Evolutionary conservation across 2,113 vertebrate species (phyloP), one percentile per base, ranked within the genome.

Genomic region (Syngnathus scovelli): DNA sequence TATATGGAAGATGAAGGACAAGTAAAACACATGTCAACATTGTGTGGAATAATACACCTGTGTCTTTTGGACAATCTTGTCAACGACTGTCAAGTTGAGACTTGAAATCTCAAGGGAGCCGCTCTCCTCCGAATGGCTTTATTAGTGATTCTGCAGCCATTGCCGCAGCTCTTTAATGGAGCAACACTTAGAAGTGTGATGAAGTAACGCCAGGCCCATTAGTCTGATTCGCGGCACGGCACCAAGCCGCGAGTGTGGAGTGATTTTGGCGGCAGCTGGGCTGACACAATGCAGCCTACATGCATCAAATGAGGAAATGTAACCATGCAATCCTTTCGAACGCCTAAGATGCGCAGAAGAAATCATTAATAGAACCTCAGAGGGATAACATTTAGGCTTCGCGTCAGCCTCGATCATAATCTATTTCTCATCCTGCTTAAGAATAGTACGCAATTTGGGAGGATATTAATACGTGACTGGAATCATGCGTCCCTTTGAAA

Each of bases 251-350:
- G 72, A 83, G 90, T 92, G 91, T 76, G 62, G 91, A 92, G 87
- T 92, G 91, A 92, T 85, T 81, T 86, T 74, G 75, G 78, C 81
- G 76, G 89, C 91, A 92, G 91, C 91, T 92, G 91, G 70, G 70
- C 71, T 71, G 79, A 82, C 77, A 75, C 55, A 68, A 80, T 77
- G 55, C 81, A 85, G 75, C 82, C 77, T 23, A 58, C 59, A 4
- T 58, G 27, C 6, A 68, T 69, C 67, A 77, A 59, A 74, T 67
- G 66, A 66, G 65, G 63, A 73, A 73, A 21, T 27, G 11, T 15
- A 37, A 58, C 36, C 55, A 58, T 8, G 55, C 23, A 15, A 58
- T 58, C 27, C 15, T 36, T 58, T 55, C 52, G 11, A 41, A n/a
- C 38, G 44, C 11, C 39, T 27, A 62, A 44, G 37, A 62, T 27